Evolutionary conservation across 2,797 vertebrate species (phyloP), one percentile per base, ranked within the genome.

Genomic region (Peromyscus attwateri): DNA sequence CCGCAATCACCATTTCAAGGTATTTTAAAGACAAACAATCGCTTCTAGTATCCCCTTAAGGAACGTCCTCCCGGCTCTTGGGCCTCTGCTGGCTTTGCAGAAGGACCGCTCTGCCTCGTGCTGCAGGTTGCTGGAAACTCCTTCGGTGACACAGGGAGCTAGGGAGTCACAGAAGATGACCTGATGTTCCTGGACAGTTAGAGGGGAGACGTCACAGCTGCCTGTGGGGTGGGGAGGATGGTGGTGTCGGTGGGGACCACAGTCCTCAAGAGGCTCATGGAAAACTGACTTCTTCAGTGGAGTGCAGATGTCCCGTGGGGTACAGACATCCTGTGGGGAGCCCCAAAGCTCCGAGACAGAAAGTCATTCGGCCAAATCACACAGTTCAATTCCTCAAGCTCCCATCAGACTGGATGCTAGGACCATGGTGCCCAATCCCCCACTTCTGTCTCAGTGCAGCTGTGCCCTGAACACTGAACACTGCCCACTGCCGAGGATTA

Each of bases 1-100:
- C 4, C 5, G 68, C 95, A 95, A 97, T 95, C 95, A 95, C 95
- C 93, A 37, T 96, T 94, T 95, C 83, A 31, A 43, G 90, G 70
- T 91, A 89, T 84, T 97, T 95, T 84, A 57, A 77, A 81, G 46
- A 13, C 40, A 79, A 60, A 40, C 93, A 96, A 96, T 95, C 92
- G n/a, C 73, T 92, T 91, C 40, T 70, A 92, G 75, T 92, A 77
- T 68, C 37, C 49, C 14, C 82, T 96, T 27, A 5, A 71, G 57
- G 29, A 43, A 57, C 37, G 43, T 70, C 60, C 71, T 75, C 23
- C 8, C n/a, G 93, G 87, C 60, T 93, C 52, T 70, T 0, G 1
- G 66, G 12, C 76, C 64, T 82, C 87, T 11, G 0, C 76, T 52
- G 95, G 75, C 70, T 89, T 92, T 95, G 75, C 57, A 85, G 80